Base-by-base conservation (phyloP, 1,140 invertebrate species). In the Dendroctonus ponderosae region DNA sequence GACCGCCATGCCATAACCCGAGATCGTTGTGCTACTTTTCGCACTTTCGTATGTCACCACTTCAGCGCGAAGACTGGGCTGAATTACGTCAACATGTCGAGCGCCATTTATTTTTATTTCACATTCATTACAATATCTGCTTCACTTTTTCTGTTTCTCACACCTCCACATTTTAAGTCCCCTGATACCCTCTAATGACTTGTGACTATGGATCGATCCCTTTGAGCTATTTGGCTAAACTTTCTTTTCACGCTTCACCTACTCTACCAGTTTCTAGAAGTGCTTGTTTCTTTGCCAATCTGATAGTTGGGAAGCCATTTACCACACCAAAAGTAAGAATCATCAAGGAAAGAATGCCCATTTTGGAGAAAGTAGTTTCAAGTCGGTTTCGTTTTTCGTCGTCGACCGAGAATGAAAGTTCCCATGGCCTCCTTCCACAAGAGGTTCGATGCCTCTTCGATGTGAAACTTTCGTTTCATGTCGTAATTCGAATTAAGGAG, bases 21-120 rank as follows among this genome's bases (percentile, higher is more conserved):
- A 71, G 63, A 63, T 69, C 60, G 62, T 71, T 70, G 71, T 73
- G 70, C 70, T 57, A 71, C 65, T 73, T 73, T 70, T 65, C 68
- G 70, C 70, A 73, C 69, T 67, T 62, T 60, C 63, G 63, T 66
- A 58, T 59, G 54, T 59, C 63, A 57, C 62, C 62, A 46, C 40
- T 39, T 14, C 14, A 42, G 7, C 9, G 9, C 43, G 43, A 46
- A 46, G 43, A 12, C 43, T 11, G 12, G 43, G 1, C 12, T 46
- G 43, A 46, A 12, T 12, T 46, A 3, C 26, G 26, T 26, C 1
- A 26, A 26, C 26, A 26, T 26, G 26, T 26, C 26, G 26, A 26
- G 26, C 26, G 26, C 26, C 26, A 26, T 26, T 26, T 26, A 26
- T 26, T 26, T 26, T 26, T 26, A 26, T 26, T 26, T 26, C 26